Conservation (phyloP, 1,140 invertebrate genomes). For the Akabosia matsudoensis region DNA sequence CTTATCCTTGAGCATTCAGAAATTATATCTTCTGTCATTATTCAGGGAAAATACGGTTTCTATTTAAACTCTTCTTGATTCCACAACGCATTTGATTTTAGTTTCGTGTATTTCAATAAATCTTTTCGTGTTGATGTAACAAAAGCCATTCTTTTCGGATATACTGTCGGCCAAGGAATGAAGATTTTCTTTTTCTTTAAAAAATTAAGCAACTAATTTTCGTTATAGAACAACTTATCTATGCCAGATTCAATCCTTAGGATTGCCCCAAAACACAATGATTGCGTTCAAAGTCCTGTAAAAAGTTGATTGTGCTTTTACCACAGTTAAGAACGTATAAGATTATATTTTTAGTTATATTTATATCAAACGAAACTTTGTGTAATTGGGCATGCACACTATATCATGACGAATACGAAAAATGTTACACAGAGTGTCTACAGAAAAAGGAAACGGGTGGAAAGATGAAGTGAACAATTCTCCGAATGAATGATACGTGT, state of each 20-base stretch:
- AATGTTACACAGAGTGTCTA: not conserved
- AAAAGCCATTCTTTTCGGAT: not conserved
- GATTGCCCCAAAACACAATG: too few relatives aligned
- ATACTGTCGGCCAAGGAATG: not conserved
- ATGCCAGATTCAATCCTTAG: too few relatives aligned
- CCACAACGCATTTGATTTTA: not conserved
- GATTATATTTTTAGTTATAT: too few relatives aligned
- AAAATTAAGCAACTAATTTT: not conserved
- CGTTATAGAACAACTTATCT: not conserved
- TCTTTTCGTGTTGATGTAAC: not conserved
- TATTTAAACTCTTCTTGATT: not conserved
- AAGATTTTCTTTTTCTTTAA: not conserved
- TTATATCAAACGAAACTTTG: too few relatives aligned
- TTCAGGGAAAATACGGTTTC: not conserved
- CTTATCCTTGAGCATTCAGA: not conserved
- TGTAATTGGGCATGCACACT: constrained; percentile 11
- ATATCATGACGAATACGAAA: not conserved
- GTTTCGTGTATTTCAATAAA: not conserved
- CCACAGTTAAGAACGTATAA: too few relatives aligned
- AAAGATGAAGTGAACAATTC: not conserved
- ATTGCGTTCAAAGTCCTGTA: too few relatives aligned
- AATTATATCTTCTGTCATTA: not conserved
- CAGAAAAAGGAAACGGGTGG: not conserved
- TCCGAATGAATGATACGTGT: not conserved
- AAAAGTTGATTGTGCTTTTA: too few relatives aligned